phyloP scores from a whole-genome alignment of 2,113 vertebrate genomes.

The Passer domesticus region DNA sequence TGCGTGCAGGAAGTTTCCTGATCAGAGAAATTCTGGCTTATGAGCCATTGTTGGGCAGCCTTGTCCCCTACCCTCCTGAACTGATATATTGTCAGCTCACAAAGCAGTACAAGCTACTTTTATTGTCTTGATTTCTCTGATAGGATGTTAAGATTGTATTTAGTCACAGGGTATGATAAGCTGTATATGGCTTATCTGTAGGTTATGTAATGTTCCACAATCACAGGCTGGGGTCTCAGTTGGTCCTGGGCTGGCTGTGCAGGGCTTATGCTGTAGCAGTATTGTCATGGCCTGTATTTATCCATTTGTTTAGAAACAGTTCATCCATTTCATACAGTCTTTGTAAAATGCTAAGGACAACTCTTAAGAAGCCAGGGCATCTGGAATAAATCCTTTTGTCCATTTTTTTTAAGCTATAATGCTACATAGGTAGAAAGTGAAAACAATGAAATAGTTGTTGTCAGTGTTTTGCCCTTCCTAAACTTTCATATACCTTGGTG shows the following conservation, averaged over 20 bases:
- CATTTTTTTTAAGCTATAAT: neutral
- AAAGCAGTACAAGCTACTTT: neutral
- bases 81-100: neutral
- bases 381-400: neutral
- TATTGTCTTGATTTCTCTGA: neutral
- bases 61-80: neutral
- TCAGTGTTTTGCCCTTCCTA: neutral
- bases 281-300: neutral
- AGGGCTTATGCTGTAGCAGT: neutral
- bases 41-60: neutral
- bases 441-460: accelerated
- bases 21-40: neutral
- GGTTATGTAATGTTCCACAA: neutral
- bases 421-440: neutral
- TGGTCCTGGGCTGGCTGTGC: neutral
- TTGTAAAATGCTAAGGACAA: neutral
- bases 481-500: neutral
- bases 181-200: neutral
- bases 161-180: neutral
- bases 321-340: neutral
- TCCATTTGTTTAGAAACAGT: neutral
- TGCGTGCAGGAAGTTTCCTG: accelerated
- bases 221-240: neutral
- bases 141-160: neutral
- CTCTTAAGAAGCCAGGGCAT: neutral